phyloP scores from a whole-genome alignment of 2,888 invertebrate genomes.

The Thyatira batis region DNA sequence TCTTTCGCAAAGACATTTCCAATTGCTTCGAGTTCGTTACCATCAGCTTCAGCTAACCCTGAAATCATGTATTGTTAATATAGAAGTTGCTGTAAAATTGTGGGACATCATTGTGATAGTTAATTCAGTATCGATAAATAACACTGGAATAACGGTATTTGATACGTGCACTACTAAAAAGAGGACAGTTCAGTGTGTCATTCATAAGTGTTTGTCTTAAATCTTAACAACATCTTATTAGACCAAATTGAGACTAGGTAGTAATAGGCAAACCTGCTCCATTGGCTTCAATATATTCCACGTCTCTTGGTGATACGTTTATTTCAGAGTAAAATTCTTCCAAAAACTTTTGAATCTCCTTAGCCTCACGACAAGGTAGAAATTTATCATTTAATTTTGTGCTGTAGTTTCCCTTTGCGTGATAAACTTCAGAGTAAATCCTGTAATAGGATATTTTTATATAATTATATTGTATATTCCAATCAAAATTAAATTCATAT shows the following conservation, averaged over 20 bases:
- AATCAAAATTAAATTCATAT: too few relatives aligned
- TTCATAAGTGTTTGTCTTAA: too few relatives aligned
- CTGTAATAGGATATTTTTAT: too few relatives aligned
- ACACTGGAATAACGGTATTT: background rate
- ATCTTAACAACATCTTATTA: too few relatives aligned
- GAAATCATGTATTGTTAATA: too few relatives aligned
- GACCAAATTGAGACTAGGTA: background rate
- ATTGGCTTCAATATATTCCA: conserved; percentile 91
- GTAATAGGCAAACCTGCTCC: conserved; percentile 79
- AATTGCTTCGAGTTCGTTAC: conserved; percentile 83
- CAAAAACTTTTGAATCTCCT: conserved; percentile 68
- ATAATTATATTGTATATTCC: too few relatives aligned
- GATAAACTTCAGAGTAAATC: conserved; percentile 44
- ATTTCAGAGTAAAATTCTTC: conserved; percentile 82
- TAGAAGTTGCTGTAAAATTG: too few relatives aligned
- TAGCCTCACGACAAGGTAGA: conserved; percentile 25
- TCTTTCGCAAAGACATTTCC: conserved; percentile 76
- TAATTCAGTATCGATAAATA: background rate
- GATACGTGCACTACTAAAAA: too few relatives aligned
- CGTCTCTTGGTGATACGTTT: conserved; percentile 83
- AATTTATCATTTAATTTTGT: conserved; percentile 21
- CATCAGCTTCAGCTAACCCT: conserved; percentile 83
- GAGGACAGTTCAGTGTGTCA: too few relatives aligned
- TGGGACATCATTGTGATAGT: too few relatives aligned
- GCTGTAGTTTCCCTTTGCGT: conserved; percentile 34